These are phyloP conservation scores for Bufo bufo DNA, from an alignment of 2,113 vertebrate genomes.

Conservation along the genomic window DNA sequence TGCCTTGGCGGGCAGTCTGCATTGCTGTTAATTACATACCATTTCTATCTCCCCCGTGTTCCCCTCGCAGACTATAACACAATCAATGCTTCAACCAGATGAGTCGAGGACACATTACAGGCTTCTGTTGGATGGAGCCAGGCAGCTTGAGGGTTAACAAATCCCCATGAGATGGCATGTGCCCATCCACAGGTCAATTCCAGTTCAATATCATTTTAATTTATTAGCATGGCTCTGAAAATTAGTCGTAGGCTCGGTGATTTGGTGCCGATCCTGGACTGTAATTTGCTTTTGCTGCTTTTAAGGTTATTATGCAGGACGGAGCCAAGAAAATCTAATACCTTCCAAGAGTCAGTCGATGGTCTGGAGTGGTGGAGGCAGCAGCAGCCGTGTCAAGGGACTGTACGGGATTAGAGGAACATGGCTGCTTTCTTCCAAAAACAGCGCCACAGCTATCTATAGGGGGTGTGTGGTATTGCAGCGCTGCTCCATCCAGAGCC, in stretches of 20 bases:
- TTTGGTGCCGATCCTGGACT: slow-evolving; percentile 4
- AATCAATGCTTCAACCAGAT: slow-evolving; percentile 24
- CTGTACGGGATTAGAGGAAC: background rate
- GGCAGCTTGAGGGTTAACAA: background rate
- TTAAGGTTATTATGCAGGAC: slow-evolving; percentile 7
- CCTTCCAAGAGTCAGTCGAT: background rate
- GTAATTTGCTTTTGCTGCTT: slow-evolving; percentile 22
- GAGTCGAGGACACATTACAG: background rate
- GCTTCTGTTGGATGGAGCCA: background rate
- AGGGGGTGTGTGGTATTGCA: background rate
- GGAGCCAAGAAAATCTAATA: background rate
- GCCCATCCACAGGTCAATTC: background rate
- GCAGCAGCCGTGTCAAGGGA: background rate
- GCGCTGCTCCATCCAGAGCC: background rate
- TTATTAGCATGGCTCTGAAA: slow-evolving; percentile 14
- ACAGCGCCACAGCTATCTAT: background rate
- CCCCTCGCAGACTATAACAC: background rate
- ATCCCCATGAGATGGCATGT: background rate
- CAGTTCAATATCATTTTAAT: background rate
- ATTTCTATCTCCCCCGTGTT: background rate
- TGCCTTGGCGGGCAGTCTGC: background rate
- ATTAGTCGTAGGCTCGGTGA: background rate
- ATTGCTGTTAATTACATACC: slow-evolving; percentile 7
- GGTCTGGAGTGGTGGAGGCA: too few species aligned
- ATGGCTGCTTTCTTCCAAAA: background rate